Percentiles rank a stretch among this genome's conserved stretches.
Conservation (phyloP, 35 echinoderm and acorn worm species). For the Ptychodera flava region DNA sequence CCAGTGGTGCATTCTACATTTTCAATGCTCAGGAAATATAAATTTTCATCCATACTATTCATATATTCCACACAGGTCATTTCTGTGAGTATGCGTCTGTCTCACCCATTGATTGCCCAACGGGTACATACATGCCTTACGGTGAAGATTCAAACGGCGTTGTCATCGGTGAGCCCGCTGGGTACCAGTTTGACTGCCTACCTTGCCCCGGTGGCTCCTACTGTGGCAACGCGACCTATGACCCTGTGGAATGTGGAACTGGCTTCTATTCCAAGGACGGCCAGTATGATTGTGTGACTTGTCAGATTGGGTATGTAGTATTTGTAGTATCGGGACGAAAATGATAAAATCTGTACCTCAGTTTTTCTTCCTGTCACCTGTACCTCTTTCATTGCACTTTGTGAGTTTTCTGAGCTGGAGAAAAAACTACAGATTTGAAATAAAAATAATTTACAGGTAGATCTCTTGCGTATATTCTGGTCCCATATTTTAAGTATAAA, state of each 20-base stretch:
- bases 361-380: no score
- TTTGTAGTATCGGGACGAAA: no score
- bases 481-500: no score
- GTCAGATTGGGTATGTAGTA: slow-evolving; percentile 84
- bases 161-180: slow-evolving; percentile 42
- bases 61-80: slow-evolving; percentile 42
- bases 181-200: slow-evolving; percentile 85
- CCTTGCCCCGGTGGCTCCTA: slow-evolving; percentile 76
- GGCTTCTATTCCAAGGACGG: slow-evolving; percentile 67
- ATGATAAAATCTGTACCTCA: no score
- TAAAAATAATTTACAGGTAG: no score
- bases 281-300: slow-evolving; percentile 51
- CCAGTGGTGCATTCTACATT: no score
- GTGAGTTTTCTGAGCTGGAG: no score
- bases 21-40: no score
- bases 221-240: slow-evolving; percentile 42
- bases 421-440: no score
- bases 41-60: no score
- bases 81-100: slow-evolving; percentile 88
- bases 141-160: slow-evolving; percentile 52
- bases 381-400: no score
- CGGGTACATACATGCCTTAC: slow-evolving; percentile 94
- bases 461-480: no score
- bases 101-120: slow-evolving; percentile 58
- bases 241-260: slow-evolving; percentile 53